Percentiles rank a stretch among this genome's conserved stretches.
These are phyloP conservation scores for Coccyzus lansbergi DNA, from an alignment of 2,797 vertebrate genomes.

Conservation along the genomic window DNA sequence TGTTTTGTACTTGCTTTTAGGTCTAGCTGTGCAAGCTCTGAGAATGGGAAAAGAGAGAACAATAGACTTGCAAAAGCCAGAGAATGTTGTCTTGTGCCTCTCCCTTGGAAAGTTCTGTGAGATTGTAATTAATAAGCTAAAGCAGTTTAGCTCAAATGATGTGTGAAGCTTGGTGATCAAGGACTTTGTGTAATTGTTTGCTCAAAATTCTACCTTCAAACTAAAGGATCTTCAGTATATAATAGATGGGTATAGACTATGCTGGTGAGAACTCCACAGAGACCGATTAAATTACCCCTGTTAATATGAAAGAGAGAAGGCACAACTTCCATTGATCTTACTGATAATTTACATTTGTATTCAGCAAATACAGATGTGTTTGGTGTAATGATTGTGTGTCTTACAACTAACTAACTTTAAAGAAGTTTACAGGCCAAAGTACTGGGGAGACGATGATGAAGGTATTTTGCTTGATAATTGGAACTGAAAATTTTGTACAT, in stretches of 20 bases:
- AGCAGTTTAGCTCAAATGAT: constrained; percentile 30
- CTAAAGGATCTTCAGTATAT: rapidly evolving
- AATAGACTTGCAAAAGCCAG: background rate
- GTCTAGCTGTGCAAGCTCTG: background rate
- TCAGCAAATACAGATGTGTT: background rate
- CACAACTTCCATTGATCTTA: background rate
- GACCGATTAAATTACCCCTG: background rate
- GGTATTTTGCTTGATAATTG: background rate
- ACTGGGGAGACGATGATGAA: background rate
- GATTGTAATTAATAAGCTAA: constrained; percentile 51
- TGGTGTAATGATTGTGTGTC: background rate
- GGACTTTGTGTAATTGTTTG: constrained; percentile 16
- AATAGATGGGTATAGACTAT: background rate
- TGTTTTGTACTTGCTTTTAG: background rate
- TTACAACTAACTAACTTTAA: background rate
- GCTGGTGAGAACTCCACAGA: background rate
- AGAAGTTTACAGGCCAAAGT: background rate
- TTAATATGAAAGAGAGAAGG: background rate
- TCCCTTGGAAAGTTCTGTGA: background rate
- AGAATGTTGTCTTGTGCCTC: constrained; percentile 19
- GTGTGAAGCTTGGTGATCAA: background rate
- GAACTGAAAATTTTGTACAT: background rate
- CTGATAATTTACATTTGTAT: rapidly evolving
- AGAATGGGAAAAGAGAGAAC: background rate
- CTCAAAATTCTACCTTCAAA: background rate